phyloP scores from a whole-genome alignment of 2,113 vertebrate species.

The Ptyas mucosa region DNA sequence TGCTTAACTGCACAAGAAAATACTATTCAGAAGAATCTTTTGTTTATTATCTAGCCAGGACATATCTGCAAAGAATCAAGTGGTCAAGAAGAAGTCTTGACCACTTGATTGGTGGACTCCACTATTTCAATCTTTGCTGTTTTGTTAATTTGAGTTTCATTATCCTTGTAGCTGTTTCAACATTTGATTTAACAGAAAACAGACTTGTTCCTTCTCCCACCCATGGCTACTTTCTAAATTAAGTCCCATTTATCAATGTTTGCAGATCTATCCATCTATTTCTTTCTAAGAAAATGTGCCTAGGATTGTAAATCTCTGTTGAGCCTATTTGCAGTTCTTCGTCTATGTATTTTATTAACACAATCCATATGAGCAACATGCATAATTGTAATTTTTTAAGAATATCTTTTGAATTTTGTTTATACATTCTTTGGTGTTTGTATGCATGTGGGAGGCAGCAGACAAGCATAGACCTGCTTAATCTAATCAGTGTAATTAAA shows the following conservation, averaged over 20 bases:
- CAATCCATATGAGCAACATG: neutral
- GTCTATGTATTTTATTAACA: neutral
- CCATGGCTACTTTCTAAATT: neutral
- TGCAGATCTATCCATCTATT: neutral
- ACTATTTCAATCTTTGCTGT: neutral
- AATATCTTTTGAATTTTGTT: neutral
- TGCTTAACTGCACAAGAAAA: neutral
- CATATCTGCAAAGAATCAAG: neutral
- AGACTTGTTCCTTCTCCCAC: neutral
- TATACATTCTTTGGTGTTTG: neutral
- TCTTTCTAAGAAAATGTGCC: neutral
- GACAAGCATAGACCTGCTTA: neutral
- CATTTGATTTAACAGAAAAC: neutral
- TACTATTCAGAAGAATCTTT: neutral
- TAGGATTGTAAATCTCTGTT: neutral
- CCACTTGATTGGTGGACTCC: no score
- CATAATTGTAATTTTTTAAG: neutral
- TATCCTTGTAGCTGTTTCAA: neutral
- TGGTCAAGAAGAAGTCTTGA: neutral
- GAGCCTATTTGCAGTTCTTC: neutral
- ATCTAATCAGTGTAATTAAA: slow-evolving; percentile 24
- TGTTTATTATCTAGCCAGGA: neutral
- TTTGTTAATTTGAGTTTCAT: neutral
- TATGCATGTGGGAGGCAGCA: neutral
- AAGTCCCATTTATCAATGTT: neutral